Base-by-base conservation (phyloP, 2,113 vertebrate species). In the Phoxinus phoxinus region DNA sequence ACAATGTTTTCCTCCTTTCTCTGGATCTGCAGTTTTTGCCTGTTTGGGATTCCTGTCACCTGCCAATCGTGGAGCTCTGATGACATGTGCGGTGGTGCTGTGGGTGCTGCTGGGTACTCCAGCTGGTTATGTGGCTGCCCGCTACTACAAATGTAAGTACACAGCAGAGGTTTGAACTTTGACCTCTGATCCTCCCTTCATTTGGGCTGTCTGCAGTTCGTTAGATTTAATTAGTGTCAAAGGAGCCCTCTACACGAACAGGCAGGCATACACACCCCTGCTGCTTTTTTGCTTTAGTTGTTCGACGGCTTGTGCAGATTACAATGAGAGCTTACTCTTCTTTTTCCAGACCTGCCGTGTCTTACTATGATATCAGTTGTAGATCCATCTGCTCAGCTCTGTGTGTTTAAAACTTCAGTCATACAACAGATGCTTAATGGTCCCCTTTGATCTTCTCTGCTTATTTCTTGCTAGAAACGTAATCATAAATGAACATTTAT, bases 71-170 rank as follows among this genome's bases (percentile, higher is more conserved):
- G 97, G 97, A 23, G 96, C 97, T 3, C 90, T 98, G 78, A 98
- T 99, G 97, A 98, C 97, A 0, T 99, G 97, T 88, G 97, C 97
- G 12, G 96, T 98, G 67, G 97, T 99, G 83, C 81, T 98, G 48
- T 98, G 97, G 97, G 97, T 98, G 67, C 94, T 99, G 30, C 95
- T 98, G 90, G 97, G 97, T 90, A 97, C 97, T 56, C 97, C 97
- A 77, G 97, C 97, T 0, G 97, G 97, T 89, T 98, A 97, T 9
- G 96, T 99, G 71, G 97, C 97, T 56, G 97, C 97, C 89, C 96
- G 97, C 76, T 97, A 98, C 93, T 99, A 99, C 92, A 98, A 97
- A 90, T 97, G 97, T 99, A 91, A 97, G 96, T 96, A 86, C 90
- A 83, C n/a, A 23, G 10, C 72, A 44, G 71, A 32, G 74, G 19